Evolutionary conservation across 30 jellyfish, hydroid and myxozoan species (phyloP), one percentile per base, ranked within the genome.

Genomic region (Pelagia noctiluca): DNA sequence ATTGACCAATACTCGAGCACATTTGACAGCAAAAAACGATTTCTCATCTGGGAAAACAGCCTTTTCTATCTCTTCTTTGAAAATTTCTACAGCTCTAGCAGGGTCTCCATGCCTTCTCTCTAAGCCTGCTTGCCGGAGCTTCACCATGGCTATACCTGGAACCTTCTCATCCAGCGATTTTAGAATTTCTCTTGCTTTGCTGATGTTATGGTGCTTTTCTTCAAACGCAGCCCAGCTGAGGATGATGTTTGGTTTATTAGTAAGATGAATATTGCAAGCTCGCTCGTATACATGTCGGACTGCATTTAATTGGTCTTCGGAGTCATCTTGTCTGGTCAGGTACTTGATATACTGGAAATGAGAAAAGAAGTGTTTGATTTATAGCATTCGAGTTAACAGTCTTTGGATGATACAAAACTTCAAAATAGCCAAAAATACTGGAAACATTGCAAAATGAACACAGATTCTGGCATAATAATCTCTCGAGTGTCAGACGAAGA

Each of bases 181-280:
- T 24, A 94, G 71, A 32, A 94, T 82, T 50, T 46, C 88, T 50
- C 96, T 80, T 71, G 99, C 96, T 34, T 48, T 25, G 11, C 63
- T 86, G 57, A 57, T 25, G 33, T 84, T 82, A 23, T 74, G 35
- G 11, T 88, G 89, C 11, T 80, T 62, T 57, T 94, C 99, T 75
- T 94, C 99, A 64, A 94, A 94, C 10, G 89, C 96, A 26, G 97
- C 96, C 99, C 99, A 94, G 49, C 68, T 80, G 53, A 94, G 67
- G 36, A 75, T 71, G 48, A 94, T 83, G 64, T 87, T 83, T 11
- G 89, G 89, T 54, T 94, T 88, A 76, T 88, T 94, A 0, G 75
- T 33, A 26, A 82, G 79, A 50, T 94, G 99, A 35, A 94, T 75
- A 34, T 87, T 88, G 71, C 99, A 94, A 8, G 99, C 99, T 18